These are phyloP conservation scores for Argyrosomus regius DNA, from an alignment of 2,797 vertebrate genomes.

Conservation along the genomic window DNA sequence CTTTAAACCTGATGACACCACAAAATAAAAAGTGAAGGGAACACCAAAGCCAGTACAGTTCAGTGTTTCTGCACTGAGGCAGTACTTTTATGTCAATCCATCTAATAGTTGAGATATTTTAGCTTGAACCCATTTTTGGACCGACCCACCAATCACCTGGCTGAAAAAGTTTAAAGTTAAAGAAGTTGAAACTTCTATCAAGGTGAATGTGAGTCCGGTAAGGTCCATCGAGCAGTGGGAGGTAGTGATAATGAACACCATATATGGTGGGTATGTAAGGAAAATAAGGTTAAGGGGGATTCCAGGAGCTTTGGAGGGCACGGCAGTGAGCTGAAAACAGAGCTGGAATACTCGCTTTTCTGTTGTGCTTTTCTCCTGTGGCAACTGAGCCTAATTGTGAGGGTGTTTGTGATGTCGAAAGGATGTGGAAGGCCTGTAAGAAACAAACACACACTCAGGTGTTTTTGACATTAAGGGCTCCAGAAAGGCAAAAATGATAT, in stretches of 20 bases:
- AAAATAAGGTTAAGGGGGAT: background rate
- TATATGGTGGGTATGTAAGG: background rate
- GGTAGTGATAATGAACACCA: conserved; percentile 4
- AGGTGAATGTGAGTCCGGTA: conserved; percentile 3
- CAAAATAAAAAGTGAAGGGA: background rate
- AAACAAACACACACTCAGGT: conserved; percentile 9
- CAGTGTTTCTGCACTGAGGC: background rate
- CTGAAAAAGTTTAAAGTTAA: conserved; percentile 14
- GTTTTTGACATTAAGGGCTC: conserved; percentile 36
- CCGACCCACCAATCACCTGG: background rate
- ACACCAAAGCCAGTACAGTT: background rate
- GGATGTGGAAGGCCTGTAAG: background rate
- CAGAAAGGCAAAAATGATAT: conserved; percentile 29
- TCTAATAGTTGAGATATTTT: background rate
- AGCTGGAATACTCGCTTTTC: background rate
- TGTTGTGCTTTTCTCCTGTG: background rate
- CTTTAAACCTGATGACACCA: background rate
- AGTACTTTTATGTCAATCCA: background rate
- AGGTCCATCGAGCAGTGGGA: background rate
- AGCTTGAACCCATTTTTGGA: background rate
- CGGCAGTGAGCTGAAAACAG: background rate
- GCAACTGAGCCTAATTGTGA: background rate
- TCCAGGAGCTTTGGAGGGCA: background rate
- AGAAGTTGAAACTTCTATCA: background rate
- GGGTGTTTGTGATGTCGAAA: background rate